Evolutionary conservation across 2,797 vertebrate species (phyloP), one percentile per base, ranked within the genome.

Genomic region (Pempheris klunzingeri): DNA sequence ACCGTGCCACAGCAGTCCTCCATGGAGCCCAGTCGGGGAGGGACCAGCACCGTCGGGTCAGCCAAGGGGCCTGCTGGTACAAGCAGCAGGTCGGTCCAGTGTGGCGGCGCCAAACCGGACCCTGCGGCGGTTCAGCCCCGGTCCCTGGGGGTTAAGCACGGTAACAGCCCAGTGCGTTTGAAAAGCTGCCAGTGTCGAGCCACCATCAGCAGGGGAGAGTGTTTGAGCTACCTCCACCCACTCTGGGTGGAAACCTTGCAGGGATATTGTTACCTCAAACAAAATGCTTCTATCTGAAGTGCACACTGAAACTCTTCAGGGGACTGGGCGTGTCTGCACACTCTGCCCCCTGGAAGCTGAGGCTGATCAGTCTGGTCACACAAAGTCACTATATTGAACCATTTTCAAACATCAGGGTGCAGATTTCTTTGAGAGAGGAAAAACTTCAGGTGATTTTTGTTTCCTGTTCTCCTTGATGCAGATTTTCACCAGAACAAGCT

Each of bases 21-120:
- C 34, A 72, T 55, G 60, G 66, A 20, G 80, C 57, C 62, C 63
- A 41, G 53, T 12, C 7, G 0, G 60, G 63, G 60, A 74, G 74
- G 63, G 60, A 68, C 34, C 39, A 49, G 41, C 57, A 28, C 18
- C 2, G 36, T 18, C 0, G 0, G 82, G 77, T 86, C 87, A 81
- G 80, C 71, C 80, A 85, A 85, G 80, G 62, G 26, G 44, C 28
- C 62, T 76, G 72, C 49, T 76, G 74, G 69, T 77, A 78, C 71
- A 69, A 74, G 58, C 80, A 67, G 77, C 75, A 49, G 71, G 84
- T 65, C 49, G 46, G 49, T 36, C 63, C 26, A n/a, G 34, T 13
- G 57, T 22, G 59, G n/a, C 1, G 3, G 47, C 14, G 66, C 76
- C 82, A 81, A 72, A 73, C 52, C 44, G 52, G 76, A 75, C 39